Base-by-base conservation (phyloP, 2,113 vertebrate genomes). In the Oxyruncus cristatus region DNA sequence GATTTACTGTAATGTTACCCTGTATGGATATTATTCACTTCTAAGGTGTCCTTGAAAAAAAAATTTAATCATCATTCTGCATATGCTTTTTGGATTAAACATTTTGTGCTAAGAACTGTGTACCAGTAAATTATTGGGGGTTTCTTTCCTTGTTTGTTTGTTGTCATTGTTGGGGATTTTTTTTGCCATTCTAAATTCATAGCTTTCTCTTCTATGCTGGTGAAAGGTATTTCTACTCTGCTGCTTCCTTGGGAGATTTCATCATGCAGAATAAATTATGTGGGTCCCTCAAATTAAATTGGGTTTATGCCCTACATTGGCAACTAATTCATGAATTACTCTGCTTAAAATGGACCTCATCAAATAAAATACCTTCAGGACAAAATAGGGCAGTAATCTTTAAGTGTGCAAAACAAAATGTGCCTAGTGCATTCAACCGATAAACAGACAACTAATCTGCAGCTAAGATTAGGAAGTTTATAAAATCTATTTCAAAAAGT, bases 331-430 rank as follows among this genome's bases (percentile, higher is more conserved):
- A 62, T 87, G 58, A 95, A 94, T 85, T 85, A 89, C 89, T 20
- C 39, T 96, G 47, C 73, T 96, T 92, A 80, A 91, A 96, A 96
- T 93, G n/a, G 90, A 94, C 89, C 42, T 93, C 53, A 59, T 85
- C 58, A 93, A 92, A 83, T 79, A 71, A 90, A 96, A 95, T 79
- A 92, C 70, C 71, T 95, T 93, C 74, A 94, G 74, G 86, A 79
- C 66, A 94, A 93, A 90, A 86, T n/a, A 76, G n/a, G 50, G 12
- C 72, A 63, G 52, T 89, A 94, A 92, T 93, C 73, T 95, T 62
- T 73, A 93, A 84, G 46, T 67, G 93, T 49, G 47, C 42, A 92
- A 96, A 94, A 35, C 70, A 76, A 90, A 82, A 81, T 55, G 33
- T 32, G 8, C 71, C 70, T 72, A 66, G 84, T 53, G 61, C 70